phyloP scores from a whole-genome alignment of 2,113 vertebrate species.

The Chaetodon trifascialis region DNA sequence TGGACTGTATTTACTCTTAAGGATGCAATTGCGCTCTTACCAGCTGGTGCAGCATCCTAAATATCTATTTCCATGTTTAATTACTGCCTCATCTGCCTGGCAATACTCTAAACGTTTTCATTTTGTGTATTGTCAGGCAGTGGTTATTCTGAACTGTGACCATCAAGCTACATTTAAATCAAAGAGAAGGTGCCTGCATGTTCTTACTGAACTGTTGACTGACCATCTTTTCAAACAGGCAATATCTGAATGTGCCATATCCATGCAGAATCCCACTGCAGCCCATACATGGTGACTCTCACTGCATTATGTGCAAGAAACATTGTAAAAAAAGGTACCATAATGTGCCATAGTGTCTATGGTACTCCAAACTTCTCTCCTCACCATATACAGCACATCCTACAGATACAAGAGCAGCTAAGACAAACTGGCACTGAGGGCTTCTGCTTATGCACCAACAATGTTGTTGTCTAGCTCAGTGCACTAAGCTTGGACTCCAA shows the following conservation, averaged over 20 bases:
- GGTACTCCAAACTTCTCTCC: neutral
- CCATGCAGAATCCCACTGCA: neutral
- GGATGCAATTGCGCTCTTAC: too few species aligned
- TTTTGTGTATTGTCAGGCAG: too few species aligned
- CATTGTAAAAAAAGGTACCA: too few species aligned
- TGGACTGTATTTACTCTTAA: neutral
- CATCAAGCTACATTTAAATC: conserved; percentile 14
- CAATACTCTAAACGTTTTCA: too few species aligned
- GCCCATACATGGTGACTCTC: neutral
- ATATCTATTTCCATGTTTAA: too few species aligned
- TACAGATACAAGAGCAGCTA: neutral
- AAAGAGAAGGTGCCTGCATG: too few species aligned
- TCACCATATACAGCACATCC: neutral
- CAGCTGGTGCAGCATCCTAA: too few species aligned
- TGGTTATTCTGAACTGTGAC: conserved; percentile 4
- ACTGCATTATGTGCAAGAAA: neutral
- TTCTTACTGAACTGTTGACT: conserved; percentile 3
- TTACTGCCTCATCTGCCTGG: too few species aligned
- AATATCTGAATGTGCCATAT: neutral
- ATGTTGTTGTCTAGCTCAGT: neutral
- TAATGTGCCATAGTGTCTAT: neutral
- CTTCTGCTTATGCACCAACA: neutral
- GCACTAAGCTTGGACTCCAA: neutral
- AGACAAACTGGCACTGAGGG: neutral
- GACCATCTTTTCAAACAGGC: neutral